These are phyloP conservation scores for Montipora capitata DNA, from an alignment of 92 coral and sea anemone genomes.

Conservation along the genomic window DNA sequence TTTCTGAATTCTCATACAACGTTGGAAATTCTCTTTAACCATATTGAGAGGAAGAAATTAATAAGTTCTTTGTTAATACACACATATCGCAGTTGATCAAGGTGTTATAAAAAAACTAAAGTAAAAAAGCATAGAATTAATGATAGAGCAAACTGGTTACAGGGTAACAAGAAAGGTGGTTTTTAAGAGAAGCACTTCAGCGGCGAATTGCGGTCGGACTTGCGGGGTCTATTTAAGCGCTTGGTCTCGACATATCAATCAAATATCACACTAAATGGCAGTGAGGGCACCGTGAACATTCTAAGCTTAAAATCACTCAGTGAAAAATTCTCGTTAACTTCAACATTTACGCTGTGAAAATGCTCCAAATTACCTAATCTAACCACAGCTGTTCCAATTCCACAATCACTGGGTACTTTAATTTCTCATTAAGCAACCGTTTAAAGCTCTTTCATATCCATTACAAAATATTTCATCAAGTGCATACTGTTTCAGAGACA, in stretches of 20 bases:
- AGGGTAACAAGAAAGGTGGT: not conserved
- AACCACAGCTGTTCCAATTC: no score
- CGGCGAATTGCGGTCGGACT: not conserved
- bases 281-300: no score
- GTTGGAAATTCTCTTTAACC: not conserved
- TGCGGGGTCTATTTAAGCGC: not conserved
- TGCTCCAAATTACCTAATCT: not conserved
- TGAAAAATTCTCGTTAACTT: not conserved
- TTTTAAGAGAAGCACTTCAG: not conserved
- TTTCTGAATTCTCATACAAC: not conserved
- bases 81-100: not conserved
- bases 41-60: not conserved
- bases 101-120: no score
- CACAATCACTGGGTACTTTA: not conserved
- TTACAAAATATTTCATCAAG: slow-evolving; percentile 35
- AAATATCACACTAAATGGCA: not conserved
- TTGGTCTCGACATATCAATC: not conserved
- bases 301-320: not conserved
- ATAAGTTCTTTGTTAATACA: not conserved
- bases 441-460: slow-evolving; percentile 1
- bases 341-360: not conserved
- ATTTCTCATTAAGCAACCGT: not conserved
- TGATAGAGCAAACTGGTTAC: not conserved
- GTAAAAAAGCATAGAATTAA: not conserved
- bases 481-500: slow-evolving; percentile 10